Evolutionary conservation across 1,140 invertebrate species (phyloP).

Genomic region (Euwallacea fornicatus): DNA sequence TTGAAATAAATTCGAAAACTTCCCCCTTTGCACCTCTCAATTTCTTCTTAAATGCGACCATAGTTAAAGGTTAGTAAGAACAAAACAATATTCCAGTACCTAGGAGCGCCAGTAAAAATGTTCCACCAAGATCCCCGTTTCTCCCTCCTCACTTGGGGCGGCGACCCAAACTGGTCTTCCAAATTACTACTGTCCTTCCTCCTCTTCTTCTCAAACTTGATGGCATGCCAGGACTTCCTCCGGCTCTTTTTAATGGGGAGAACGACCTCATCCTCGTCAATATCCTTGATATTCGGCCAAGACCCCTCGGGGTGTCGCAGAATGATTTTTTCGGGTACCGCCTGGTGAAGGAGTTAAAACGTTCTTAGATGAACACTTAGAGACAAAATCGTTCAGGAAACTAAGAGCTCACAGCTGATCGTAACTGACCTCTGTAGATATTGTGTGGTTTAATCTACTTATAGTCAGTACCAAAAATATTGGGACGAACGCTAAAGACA

Average conservation of each 20-base stretch:
- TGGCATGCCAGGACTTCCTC: conserved; percentile 74
- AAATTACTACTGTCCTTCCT: conserved; percentile 63
- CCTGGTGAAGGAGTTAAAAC: conserved; percentile 17
- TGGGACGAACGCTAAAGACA: too few relatives aligned
- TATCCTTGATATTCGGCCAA: conserved; percentile 52
- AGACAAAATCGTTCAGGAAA: conserved; percentile 1
- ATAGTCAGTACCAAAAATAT: too few relatives aligned
- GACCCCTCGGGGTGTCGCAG: conserved; percentile 54
- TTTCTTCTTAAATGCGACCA: too few relatives aligned
- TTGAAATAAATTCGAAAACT: too few relatives aligned
- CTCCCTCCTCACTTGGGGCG: conserved; percentile 61
- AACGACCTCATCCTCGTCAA: conserved; percentile 48
- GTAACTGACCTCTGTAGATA: too few relatives aligned
- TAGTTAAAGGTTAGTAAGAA: too few relatives aligned
- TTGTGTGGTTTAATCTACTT: too few relatives aligned
- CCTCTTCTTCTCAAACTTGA: conserved; percentile 66
- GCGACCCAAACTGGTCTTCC: conserved; percentile 36
- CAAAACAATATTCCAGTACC: conserved; percentile 48
- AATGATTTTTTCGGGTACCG: conserved; percentile 35
- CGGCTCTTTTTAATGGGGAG: conserved; percentile 52
- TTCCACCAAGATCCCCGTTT: conserved; percentile 85
- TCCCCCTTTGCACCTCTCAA: too few relatives aligned
- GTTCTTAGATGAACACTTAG: neutral
- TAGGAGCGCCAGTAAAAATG: conserved; percentile 75
- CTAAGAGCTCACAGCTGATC: neutral